Evolutionary conservation across 2,797 vertebrate species (phyloP).

Genomic region (Anas bahamensis): DNA sequence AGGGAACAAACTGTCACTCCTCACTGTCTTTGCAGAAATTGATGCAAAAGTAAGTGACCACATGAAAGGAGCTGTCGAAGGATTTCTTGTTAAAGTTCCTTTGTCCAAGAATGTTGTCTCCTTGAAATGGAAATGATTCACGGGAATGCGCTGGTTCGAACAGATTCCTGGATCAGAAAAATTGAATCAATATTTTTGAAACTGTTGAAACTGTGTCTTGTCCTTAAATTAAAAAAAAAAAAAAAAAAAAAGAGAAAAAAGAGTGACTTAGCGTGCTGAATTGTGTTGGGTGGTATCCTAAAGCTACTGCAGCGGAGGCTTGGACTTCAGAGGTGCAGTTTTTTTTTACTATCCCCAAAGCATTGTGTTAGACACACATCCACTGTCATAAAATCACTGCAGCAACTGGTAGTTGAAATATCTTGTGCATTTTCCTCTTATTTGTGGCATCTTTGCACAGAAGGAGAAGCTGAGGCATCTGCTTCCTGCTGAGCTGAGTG

Average conservation of each 20-base stretch:
- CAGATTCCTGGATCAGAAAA: background rate
- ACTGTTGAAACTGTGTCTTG: background rate
- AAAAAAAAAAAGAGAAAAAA: too few relatives aligned
- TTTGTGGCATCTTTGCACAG: background rate
- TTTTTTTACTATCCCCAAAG: background rate
- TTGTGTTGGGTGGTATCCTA: accelerated
- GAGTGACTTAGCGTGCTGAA: background rate
- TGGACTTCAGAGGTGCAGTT: background rate
- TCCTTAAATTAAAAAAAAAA: background rate
- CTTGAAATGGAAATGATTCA: background rate
- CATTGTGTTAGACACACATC: background rate
- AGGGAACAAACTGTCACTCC: background rate
- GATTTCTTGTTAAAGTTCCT: background rate
- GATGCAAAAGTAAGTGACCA: background rate
- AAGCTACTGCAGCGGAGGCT: accelerated
- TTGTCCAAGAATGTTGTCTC: background rate
- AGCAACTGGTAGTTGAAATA: background rate
- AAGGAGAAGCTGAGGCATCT: background rate
- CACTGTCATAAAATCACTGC: background rate
- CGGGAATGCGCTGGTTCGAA: accelerated
- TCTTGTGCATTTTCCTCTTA: accelerated
- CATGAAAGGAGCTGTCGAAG: background rate
- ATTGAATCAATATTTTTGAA: background rate
- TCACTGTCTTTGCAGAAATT: background rate
- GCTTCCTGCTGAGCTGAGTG: background rate